phyloP scores from a whole-genome alignment of 92 coral and sea anemone genomes.

The Phymanthus crucifer region DNA sequence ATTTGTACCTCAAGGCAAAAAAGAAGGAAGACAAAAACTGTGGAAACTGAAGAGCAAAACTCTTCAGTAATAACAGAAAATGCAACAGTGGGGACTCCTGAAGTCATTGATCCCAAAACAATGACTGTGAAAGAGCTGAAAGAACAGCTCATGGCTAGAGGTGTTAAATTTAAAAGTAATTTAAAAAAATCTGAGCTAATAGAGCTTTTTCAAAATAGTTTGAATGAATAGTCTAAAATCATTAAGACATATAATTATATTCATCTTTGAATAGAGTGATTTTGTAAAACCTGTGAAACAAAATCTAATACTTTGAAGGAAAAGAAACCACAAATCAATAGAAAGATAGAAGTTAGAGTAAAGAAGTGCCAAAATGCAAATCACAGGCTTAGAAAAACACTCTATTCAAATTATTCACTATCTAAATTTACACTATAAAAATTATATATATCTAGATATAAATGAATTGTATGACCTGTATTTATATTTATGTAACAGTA shows the following conservation, averaged over 20 bases:
- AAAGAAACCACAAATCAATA: no score
- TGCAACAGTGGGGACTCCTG: no score
- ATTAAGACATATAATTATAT: background rate
- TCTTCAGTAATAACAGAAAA: background rate
- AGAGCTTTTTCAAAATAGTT: constrained; percentile 15
- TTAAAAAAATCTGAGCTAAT: constrained; percentile 49
- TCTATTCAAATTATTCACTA: background rate
- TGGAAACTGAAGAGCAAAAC: background rate
- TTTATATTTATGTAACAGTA: constrained; percentile 21
- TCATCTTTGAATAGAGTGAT: background rate
- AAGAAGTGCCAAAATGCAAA: no score
- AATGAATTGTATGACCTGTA: background rate
- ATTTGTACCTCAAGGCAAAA: background rate
- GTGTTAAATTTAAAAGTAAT: constrained; percentile 46
- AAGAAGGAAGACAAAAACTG: background rate
- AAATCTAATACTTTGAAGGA: background rate
- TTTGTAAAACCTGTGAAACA: background rate
- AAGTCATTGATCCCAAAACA: constrained; percentile 20
- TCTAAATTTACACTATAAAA: background rate
- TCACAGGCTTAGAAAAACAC: no score
- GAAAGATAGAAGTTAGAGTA: no score
- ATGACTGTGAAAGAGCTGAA: constrained; percentile 38
- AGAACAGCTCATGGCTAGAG: constrained; percentile 40
- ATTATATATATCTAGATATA: background rate
- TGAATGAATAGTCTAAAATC: background rate